A percentile compares a stretch with the other conserved stretches of the same genome.
These are phyloP conservation scores for Psettodes erumei DNA, from an alignment of 2,113 vertebrate species.

Conservation along the genomic window DNA sequence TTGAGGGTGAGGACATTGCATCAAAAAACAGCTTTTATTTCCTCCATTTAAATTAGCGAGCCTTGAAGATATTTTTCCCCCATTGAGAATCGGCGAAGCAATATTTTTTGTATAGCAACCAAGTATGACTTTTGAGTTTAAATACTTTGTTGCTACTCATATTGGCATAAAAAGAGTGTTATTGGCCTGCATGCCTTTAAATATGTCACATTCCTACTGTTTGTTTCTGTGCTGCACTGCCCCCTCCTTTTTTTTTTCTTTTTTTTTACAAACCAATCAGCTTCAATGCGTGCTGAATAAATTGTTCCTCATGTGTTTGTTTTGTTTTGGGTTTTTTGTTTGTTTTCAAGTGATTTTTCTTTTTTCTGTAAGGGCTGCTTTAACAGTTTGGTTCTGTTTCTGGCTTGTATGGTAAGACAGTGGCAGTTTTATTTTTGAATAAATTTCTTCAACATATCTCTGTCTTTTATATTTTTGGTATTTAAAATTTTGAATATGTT, in stretches of 20 bases:
- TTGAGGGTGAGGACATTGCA: constrained; percentile 10
- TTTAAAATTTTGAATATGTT: neutral
- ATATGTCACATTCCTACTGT: constrained; percentile 61
- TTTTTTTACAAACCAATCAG: constrained; percentile 17
- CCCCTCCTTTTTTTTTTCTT: too few relatives aligned
- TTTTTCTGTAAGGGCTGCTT: constrained; percentile 69
- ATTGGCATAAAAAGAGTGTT: neutral
- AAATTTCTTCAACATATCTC: constrained; percentile 67
- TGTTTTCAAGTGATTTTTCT: constrained; percentile 44
- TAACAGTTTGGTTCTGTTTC: constrained; percentile 53
- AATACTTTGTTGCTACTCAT: constrained; percentile 4
- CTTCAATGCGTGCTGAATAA: constrained; percentile 17
- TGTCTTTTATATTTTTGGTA: constrained; percentile 5
- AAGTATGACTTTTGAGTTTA: neutral
- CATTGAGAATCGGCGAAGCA: neutral
- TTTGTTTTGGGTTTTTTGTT: constrained; percentile 24
- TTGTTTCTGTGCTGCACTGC: constrained; percentile 52
- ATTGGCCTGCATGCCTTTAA: constrained; percentile 61
- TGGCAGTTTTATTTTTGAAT: constrained; percentile 79
- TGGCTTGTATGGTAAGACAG: constrained; percentile 50
- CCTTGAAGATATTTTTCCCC: neutral
- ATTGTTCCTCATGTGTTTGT: neutral
- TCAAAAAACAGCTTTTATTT: constrained; percentile 34
- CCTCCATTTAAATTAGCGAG: neutral
- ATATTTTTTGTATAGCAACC: neutral